Base-by-base conservation (phyloP, 2,888 invertebrate species). In the Hemaris fuciformis region DNA sequence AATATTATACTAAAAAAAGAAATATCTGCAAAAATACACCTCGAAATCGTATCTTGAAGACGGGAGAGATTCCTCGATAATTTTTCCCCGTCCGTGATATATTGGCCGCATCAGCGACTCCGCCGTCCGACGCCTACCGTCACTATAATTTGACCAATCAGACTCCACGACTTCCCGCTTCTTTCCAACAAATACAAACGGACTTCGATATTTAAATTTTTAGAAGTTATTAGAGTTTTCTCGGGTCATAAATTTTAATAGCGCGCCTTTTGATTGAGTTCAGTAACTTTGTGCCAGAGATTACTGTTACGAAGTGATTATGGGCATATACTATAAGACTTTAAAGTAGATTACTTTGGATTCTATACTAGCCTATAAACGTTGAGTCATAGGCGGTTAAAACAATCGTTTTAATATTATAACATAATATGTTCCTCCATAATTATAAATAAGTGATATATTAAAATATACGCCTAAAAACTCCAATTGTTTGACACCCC, bases 141-240 rank as follows among this genome's bases (percentile, higher is more conserved):
- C 66, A 63, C 60, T 56, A 67, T 83, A 76, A 84, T 84, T 84
- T 82, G 76, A 82, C 84, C 81, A 84, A 84, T 84, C 75, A 76
- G 43, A 27, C 59, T 57, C 61, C 42, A 31, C 58, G 27, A 10
- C 41, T 38, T 15, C 38, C 38, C 3, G n/a, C 38, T 38, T 38
- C 38, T 38, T 27, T 10, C 31, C 13, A 53, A 53, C 27, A 53
- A n/a, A 31, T 20, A 20, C 57, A 60, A 57, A 65, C 56, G 18
- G 18, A 15, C 43, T 43, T 57, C 5, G 53, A 18, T 31, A 53
- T 53, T 53, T 31, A 53, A 53, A 53, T 53, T 31, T 45, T 45
- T 18, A 6, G 1, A 53, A 31, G 22, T 57, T 23, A 8, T 31
- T 10, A 6, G 8, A 57, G 23, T 25, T 57, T 20, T 23, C 15